Percentiles rank a stretch among this genome's conserved stretches.
Evolutionary conservation across 2,113 vertebrate genomes (phyloP).

Genomic region (Dendrocopos noguchii): DNA sequence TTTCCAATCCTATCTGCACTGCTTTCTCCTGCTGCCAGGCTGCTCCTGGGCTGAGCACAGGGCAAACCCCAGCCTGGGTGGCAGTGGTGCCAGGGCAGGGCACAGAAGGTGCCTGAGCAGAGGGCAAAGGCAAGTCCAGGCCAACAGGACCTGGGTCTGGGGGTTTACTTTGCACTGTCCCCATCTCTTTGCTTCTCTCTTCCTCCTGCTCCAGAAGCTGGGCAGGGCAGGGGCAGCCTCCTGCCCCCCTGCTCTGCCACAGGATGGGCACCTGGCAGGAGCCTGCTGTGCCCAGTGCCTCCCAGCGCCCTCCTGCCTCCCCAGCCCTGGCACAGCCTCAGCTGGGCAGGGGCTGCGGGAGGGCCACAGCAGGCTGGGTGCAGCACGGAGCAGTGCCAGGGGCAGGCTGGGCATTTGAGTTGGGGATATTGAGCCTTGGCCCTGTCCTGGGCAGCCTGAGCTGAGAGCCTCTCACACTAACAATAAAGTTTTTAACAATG

Average conservation of each 20-base stretch:
- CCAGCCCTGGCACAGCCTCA: background rate
- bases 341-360: no score
- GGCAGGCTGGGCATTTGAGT: background rate
- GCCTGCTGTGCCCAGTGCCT: background rate
- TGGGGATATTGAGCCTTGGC: conserved; percentile 32
- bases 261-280: background rate
- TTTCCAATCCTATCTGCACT: background rate
- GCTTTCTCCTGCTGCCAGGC: background rate
- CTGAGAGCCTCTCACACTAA: conserved; percentile 39
- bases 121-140: background rate
- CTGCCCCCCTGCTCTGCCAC: background rate
- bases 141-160: background rate
- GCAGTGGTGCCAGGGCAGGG: background rate
- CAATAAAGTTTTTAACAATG: conserved; percentile 39
- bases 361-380: background rate
- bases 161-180: conserved; percentile 1
- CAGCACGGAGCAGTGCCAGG: background rate
- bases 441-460: background rate
- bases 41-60: background rate
- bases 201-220: background rate
- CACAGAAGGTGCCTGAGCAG: background rate
- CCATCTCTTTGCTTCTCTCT: background rate
- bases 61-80: background rate
- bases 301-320: background rate
- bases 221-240: background rate